Base-by-base conservation (phyloP, 2,797 vertebrate genomes). In the Pelochelys cantorii region DNA sequence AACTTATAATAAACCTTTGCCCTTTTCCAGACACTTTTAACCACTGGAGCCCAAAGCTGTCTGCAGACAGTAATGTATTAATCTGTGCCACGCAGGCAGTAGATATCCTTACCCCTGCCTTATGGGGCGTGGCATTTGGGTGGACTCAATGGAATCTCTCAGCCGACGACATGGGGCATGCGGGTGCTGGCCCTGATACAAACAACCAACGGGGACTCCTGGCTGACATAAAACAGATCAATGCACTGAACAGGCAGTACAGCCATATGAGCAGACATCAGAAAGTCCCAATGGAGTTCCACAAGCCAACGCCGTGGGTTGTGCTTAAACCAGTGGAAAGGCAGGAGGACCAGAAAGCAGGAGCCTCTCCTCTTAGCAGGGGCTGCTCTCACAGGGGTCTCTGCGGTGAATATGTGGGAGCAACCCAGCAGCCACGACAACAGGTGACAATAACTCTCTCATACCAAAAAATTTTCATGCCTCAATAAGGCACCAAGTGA, bases 1-100 rank as follows among this genome's bases (percentile, higher is more conserved):
- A 90, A 86, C 83, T 75, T 60, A 54, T 84, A 74, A 77, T 54
- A 89, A 85, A 79, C 42, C 81, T 90, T 81, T 90, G 48, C 65
- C 52, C 81, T 77, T 83, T 87, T 79, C 75, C 23, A 25, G 2
- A 59, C 29, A 81, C 56, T 48, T 84, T 91, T 80, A 48, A 78
- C 74, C 71, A 85, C 0, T 77, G 53, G 90, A 57, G 84, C 31
- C 85, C 74, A 52, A 79, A 83, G n/a, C 75, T 81, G n/a, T 56
- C 79, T 86, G 85, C 20, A 81, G 71, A 59, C 80, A 86, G 56
- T 0, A 86, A 84, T 78, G 65, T 65, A 85, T 77, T 1, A 56
- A 42, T 22, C 53, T 17, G 34, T 13, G 75, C 48, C 83, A 59
- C 27, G 2, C 2, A 34, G 79, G 82, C 79, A 48, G 82, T 52